phyloP scores from a whole-genome alignment of 2,888 invertebrate genomes.

The Agrotis ipsilon region DNA sequence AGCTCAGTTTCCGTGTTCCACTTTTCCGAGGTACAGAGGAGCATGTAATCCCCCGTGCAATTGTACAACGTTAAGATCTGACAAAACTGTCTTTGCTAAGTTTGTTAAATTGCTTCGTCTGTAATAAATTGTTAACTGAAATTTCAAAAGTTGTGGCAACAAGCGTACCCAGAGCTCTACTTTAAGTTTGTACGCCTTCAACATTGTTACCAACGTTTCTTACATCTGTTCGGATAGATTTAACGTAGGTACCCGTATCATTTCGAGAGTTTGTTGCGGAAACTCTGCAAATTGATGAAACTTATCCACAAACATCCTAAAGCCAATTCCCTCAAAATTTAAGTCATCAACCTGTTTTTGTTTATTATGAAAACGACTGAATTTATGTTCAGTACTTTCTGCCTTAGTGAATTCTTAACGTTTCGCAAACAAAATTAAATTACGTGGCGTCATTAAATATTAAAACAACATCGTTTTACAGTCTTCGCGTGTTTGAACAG shows the following conservation, averaged over 20 bases:
- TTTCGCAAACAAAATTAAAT: conserved; percentile 58
- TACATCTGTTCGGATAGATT: conserved; percentile 48
- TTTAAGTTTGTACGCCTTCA: conserved; percentile 64
- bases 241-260: conserved; percentile 32
- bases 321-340: conserved; percentile 9
- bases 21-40: conserved; percentile 27
- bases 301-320: conserved; percentile 21
- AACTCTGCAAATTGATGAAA: conserved; percentile 22
- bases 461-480: conserved; percentile 60
- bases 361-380: conserved; percentile 17
- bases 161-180: conserved; percentile 70
- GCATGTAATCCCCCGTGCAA: conserved; percentile 55
- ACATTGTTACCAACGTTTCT: conserved; percentile 45
- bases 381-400: conserved; percentile 25
- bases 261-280: conserved; percentile 22
- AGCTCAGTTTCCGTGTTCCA: conserved; percentile 23
- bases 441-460: conserved; percentile 60
- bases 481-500: conserved; percentile 53
- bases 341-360: conserved; percentile 8
- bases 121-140: conserved; percentile 73
- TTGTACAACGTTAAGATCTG: conserved; percentile 55
- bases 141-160: conserved; percentile 71
- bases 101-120: conserved; percentile 68
- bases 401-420: conserved; percentile 39
- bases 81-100: conserved; percentile 68